Conservation (phyloP, 2,888 invertebrate genomes). For the Pecten maximus region DNA sequence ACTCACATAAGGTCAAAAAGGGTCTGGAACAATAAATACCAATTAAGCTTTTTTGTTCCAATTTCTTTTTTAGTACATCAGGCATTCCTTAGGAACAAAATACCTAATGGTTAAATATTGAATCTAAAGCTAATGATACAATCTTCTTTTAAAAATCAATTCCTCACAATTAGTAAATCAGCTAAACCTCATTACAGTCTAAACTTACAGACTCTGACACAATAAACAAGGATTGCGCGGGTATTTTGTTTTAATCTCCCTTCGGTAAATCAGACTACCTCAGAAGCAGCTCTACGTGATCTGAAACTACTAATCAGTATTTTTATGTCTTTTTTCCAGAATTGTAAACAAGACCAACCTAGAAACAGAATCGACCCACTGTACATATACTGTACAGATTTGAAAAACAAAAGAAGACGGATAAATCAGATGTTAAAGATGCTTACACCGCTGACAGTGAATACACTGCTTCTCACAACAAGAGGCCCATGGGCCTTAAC, state of each 20-base stretch:
- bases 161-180: not conserved
- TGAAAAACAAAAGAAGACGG: no score
- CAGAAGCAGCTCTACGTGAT: not conserved
- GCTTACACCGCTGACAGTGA: no score
- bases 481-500: no score
- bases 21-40: no score
- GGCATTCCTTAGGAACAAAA: not conserved
- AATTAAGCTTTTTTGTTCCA: not conserved
- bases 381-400: no score
- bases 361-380: no score
- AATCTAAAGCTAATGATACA: not conserved
- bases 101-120: not conserved
- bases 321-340: no score
- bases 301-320: not conserved
- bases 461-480: no score
- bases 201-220: not conserved
- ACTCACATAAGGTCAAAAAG: no score
- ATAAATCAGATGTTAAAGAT: no score
- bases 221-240: no score
- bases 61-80: not conserved
- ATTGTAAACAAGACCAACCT: no score
- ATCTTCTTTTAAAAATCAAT: not conserved
- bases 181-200: not conserved
- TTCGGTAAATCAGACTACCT: not conserved
- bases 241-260: not conserved